Percentiles rank a stretch among this genome's conserved stretches.
Evolutionary conservation across 2,113 vertebrate species (phyloP).

Genomic region (Pogonocichla stellata): DNA sequence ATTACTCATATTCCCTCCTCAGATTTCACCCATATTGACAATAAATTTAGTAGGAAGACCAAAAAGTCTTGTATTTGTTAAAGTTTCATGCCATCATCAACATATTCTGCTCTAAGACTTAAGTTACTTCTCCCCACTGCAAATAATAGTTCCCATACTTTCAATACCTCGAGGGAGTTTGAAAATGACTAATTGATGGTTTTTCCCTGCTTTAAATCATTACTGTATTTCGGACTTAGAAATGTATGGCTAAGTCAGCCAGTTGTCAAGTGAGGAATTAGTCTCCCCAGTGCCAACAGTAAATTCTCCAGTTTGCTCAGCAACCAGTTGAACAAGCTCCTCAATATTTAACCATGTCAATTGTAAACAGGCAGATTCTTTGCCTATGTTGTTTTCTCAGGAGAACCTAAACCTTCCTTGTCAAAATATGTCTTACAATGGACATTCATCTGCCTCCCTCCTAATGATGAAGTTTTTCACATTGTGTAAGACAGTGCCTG

Average conservation of each 20-base stretch:
- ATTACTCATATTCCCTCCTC: constrained; percentile 59
- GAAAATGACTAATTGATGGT: constrained; percentile 56
- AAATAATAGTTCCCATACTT: constrained; percentile 56
- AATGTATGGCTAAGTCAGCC: constrained; percentile 19
- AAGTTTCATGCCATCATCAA: constrained; percentile 33
- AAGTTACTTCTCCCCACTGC: constrained; percentile 25
- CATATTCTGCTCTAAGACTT: constrained; percentile 22
- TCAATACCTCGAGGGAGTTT: constrained; percentile 25
- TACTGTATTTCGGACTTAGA: constrained; percentile 25
- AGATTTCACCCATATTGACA: constrained; percentile 60
- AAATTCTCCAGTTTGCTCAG: constrained; percentile 25
- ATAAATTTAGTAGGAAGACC: background rate
- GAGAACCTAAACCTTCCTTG: constrained; percentile 44
- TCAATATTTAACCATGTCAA: constrained; percentile 41
- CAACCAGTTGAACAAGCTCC: constrained; percentile 25
- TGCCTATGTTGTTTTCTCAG: constrained; percentile 39
- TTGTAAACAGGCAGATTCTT: constrained; percentile 34
- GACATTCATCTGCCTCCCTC: constrained; percentile 37
- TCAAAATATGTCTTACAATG: constrained; percentile 43
- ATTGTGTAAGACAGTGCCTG: background rate
- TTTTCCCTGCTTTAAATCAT: constrained; percentile 65
- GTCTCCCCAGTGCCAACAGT: background rate
- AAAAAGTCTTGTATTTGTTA: constrained; percentile 42
- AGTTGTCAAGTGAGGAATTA: background rate
- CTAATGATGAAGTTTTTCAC: constrained; percentile 58